Base-by-base conservation (phyloP, 2,888 invertebrate genomes). In the Napeogenes inachia region DNA sequence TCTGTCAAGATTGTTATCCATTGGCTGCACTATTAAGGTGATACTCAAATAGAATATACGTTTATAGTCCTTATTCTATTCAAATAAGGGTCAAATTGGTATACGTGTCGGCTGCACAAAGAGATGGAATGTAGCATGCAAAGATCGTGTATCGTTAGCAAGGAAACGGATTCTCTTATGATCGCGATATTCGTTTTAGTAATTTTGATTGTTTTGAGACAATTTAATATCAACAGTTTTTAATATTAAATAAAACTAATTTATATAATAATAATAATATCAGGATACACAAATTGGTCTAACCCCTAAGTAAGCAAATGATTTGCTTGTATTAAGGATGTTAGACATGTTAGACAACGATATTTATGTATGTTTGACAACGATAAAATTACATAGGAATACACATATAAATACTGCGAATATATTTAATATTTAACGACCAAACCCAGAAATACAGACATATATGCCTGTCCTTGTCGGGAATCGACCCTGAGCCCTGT, bases 101-200 rank as follows among this genome's bases (percentile, higher is more conserved):
- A 38, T 62, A 60, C 33, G 54, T 56, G 53, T 59, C 58, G 60
- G 60, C 64, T 63, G 47, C 64, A 70, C 65, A 68, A 67, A 62
- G 66, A 66, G 68, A 71, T 67, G 74, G 75, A 76, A 76, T 76
- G 76, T 82, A 76, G 82, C 84, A 84, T 81, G 82, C 77, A 73
- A 78, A 77, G 74, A 72, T 76, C 76, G 74, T 80, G 76, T 81
- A 79, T 78, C 73, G 74, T 74, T 75, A 74, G 71, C 58, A 64
- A 64, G 68, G 63, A 70, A 74, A 68, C 66, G 73, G 71, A 71
- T 73, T 72, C 71, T 70, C 70, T 67, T 71, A 73, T 70, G 69
- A 69, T 68, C 66, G 71, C 70, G 67, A 73, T 76, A 73, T 78
- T 73, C 75, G 75, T 75, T 68, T 66, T 67, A 67, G 72, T 74